phyloP scores from a whole-genome alignment of 2,797 vertebrate genomes.

The Aeoliscus strigatus region DNA sequence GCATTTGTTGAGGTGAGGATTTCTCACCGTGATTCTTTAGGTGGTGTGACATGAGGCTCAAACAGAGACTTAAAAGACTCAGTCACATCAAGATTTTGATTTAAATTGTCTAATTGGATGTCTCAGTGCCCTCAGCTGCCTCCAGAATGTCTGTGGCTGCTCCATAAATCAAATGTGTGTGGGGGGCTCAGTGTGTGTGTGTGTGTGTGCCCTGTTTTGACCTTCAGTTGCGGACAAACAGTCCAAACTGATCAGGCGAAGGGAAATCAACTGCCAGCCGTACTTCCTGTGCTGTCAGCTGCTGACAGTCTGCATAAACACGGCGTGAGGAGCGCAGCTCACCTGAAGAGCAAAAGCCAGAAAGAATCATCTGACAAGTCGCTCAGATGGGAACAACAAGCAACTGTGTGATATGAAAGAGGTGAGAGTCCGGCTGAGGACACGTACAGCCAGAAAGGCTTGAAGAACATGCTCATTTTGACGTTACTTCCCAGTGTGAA shows the following conservation, averaged over 20 bases:
- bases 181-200: background rate
- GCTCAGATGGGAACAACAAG: conserved; percentile 25
- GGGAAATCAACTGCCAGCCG: conserved; percentile 35
- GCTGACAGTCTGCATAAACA: conserved; percentile 66
- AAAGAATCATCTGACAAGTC: conserved; percentile 35
- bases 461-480: no score
- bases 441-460: no score
- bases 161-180: no score
- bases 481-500: no score
- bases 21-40: no score
- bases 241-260: conserved; percentile 40
- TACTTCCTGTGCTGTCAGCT: conserved; percentile 48
- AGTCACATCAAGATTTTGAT: no score
- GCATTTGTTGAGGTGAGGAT: conserved; percentile 4
- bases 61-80: no score
- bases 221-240: conserved; percentile 60
- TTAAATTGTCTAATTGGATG: no score
- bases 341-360: conserved; percentile 48
- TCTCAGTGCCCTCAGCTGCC: no score
- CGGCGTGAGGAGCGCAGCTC: conserved; percentile 25
- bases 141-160: no score
- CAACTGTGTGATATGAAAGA: conserved; percentile 18
- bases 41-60: no score
- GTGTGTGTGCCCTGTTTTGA: conserved; percentile 30
- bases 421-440: background rate